Conservation (phyloP, 2,113 vertebrate genomes). For the Notiomystis cincta region DNA sequence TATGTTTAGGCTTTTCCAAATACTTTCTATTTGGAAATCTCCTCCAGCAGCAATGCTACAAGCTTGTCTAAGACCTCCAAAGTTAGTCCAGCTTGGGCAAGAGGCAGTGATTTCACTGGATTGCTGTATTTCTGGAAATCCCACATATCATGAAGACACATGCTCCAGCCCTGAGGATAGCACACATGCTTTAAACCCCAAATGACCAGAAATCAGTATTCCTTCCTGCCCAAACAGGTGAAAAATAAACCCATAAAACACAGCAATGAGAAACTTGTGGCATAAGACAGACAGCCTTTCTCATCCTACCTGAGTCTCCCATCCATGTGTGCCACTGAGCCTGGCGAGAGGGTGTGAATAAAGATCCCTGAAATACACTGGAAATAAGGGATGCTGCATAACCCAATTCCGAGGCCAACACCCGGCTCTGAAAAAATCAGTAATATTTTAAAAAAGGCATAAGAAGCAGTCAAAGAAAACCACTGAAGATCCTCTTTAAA, state of each 20-base stretch:
- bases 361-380: constrained; percentile 86
- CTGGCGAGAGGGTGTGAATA: constrained; percentile 89
- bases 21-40: background rate
- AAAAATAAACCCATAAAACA: background rate
- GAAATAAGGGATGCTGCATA: constrained; percentile 85
- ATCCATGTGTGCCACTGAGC: constrained; percentile 92
- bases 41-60: background rate
- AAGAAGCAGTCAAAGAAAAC: background rate
- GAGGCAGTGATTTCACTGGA: background rate
- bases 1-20: background rate
- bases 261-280: background rate
- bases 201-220: background rate
- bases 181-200: background rate
- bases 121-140: background rate
- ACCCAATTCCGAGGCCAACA: constrained; percentile 89
- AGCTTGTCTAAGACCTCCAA: background rate
- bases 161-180: background rate
- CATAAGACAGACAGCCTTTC: background rate
- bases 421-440: constrained; percentile 79
- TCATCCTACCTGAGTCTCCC: constrained; percentile 79
- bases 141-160: background rate
- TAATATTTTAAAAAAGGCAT: background rate
- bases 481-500: background rate
- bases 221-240: background rate
- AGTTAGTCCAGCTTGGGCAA: background rate